Conservation (phyloP, 2,888 invertebrate genomes). For the Rhabditoides inermis region DNA sequence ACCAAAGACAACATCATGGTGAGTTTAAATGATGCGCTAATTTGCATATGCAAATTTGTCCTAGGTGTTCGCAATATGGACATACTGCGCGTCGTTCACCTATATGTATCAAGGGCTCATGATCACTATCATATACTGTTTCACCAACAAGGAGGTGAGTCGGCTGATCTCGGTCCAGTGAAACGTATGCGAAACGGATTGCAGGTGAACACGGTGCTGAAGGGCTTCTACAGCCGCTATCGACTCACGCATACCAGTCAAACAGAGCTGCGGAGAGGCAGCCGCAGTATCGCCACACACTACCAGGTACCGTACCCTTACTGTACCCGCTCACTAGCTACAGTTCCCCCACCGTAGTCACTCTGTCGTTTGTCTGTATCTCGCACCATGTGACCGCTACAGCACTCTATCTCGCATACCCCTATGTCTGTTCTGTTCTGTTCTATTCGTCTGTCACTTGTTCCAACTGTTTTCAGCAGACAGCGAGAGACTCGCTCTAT, state of each 20-base stretch:
- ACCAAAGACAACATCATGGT: conserved; percentile 51
- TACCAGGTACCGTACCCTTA: no score
- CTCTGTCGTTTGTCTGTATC: neutral
- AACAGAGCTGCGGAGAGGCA: conserved; percentile 41
- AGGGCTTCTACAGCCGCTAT: conserved; percentile 43
- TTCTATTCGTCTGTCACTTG: neutral
- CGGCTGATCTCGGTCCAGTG: no score
- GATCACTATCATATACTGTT: conserved; percentile 58
- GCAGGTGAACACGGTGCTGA: conserved; percentile 45
- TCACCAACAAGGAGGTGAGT: conserved; percentile 56
- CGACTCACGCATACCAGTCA: conserved; percentile 43
- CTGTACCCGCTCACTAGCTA: no score
- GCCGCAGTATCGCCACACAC: conserved; percentile 43
- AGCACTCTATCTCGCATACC: neutral
- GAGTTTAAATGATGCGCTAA: conserved; percentile 9
- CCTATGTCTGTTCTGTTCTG: neutral
- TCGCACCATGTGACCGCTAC: neutral
- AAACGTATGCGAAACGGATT: conserved; percentile 3
- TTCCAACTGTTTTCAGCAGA: neutral
- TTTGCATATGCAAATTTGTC: conserved; percentile 6
- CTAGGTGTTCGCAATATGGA: conserved; percentile 53
- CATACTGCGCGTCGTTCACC: conserved; percentile 54
- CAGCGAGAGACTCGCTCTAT: neutral
- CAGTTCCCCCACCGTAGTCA: no score
- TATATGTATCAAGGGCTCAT: conserved; percentile 58